phyloP scores from a whole-genome alignment of 2,888 invertebrate species.

The Sympetrum striolatum region DNA sequence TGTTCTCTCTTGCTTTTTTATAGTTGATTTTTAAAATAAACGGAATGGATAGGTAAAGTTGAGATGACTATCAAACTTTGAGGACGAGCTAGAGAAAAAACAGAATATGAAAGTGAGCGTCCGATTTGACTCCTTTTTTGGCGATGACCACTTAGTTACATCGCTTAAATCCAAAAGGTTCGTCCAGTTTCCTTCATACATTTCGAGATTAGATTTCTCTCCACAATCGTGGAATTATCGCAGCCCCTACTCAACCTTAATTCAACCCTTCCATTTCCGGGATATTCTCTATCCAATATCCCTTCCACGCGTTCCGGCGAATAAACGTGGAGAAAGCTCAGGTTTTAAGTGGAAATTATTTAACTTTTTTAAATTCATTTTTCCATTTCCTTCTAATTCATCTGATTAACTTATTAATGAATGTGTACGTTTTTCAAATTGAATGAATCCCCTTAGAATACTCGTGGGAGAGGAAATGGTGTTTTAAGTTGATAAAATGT shows the following conservation, averaged over 20 bases:
- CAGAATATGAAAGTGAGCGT: not conserved
- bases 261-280: not conserved
- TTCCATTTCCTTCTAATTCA: no score
- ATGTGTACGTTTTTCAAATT: no score
- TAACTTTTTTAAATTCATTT: no score
- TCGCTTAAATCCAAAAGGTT: not conserved
- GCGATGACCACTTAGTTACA: not conserved
- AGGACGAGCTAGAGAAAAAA: not conserved
- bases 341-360: no score
- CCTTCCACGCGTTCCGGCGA: not conserved
- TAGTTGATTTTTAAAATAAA: no score
- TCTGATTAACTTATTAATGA: no score
- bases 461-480: no score
- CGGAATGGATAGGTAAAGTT: no score
- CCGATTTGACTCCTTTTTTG: not conserved
- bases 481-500: no score
- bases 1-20: no score
- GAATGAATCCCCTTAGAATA: no score
- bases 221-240: not conserved
- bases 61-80: not conserved
- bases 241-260: not conserved
- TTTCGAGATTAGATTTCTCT: not conserved
- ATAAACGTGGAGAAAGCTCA: no score
- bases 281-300: not conserved
- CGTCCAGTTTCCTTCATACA: not conserved